Evolutionary conservation across 2,797 vertebrate species (phyloP).

Genomic region (Halcyon chelicuti): DNA sequence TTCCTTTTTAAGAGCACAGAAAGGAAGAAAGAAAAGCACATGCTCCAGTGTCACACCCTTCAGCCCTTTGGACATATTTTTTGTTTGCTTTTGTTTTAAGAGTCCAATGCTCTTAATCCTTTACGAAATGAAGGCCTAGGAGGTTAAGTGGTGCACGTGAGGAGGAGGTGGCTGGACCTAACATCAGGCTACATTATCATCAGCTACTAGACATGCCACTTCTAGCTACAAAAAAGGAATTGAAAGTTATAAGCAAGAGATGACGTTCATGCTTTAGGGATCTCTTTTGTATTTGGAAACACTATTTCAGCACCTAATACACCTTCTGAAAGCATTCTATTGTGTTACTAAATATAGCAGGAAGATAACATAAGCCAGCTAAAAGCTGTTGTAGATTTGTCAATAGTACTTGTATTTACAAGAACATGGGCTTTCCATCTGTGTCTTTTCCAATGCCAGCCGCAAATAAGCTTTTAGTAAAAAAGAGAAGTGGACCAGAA

Average conservation of each 20-base stretch:
- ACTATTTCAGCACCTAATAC: not conserved
- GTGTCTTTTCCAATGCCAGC: not conserved
- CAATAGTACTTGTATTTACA: not conserved
- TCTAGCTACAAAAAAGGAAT: slow-evolving; percentile 34
- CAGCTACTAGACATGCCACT: not conserved
- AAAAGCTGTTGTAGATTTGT: not conserved
- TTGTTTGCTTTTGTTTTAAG: not conserved
- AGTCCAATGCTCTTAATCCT: not conserved
- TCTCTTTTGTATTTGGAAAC: not conserved
- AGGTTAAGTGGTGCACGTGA: not conserved
- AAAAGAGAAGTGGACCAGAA: not conserved
- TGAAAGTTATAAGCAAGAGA: slow-evolving; percentile 34
- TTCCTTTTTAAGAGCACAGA: not conserved
- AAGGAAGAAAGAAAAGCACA: not conserved
- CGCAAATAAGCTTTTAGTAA: not conserved
- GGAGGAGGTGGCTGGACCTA: not conserved
- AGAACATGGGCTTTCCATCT: not conserved
- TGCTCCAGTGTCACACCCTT: not conserved
- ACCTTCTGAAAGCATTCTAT: slow-evolving; percentile 21
- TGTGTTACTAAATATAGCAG: not conserved
- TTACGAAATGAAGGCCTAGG: not conserved
- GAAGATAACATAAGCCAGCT: not conserved
- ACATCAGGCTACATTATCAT: not conserved
- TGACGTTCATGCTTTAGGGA: slow-evolving; percentile 9
- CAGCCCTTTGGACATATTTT: not conserved